Base-by-base conservation (phyloP, 1,140 invertebrate species). In the Zaprionus davidi region DNA sequence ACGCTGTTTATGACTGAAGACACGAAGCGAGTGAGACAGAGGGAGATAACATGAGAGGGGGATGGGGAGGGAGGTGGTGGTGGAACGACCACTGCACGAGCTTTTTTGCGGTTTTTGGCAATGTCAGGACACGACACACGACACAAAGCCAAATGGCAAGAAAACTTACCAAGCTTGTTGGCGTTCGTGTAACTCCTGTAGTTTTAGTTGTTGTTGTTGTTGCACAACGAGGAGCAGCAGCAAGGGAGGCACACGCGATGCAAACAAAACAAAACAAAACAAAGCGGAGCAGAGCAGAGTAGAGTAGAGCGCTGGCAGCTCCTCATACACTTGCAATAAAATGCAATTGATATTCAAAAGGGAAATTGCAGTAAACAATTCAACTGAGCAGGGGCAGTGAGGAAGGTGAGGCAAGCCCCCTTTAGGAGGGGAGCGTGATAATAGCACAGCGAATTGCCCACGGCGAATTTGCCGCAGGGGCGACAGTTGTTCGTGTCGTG, bases 341-440 rank as follows among this genome's bases (percentile, higher is more conserved):
- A 83, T 87, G 80, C 80, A 87, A 87, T 83, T 87, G 83, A 88
- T 87, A 88, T 88, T 79, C 84, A 88, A 87, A 87, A 82, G 83
- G 68, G 72, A 87, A 87, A 82, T 80, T 87, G 77, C 76, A 75
- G 76, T 49, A 58, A 67, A 71, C 75, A 81, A 76, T 64, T 67
- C n/a, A 46, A 46, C 41, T 17, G 41, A 17, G 12, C 46, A 13
- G 2, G 20, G 11, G 20, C 3, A 13, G 46, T 0, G 22, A 13
- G 46, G 12, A 12, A 2, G 20, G 15, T 17, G 17, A 12, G 17
- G 11, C 38, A 15, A n/a, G 3, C 0, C 9, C 38, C 4, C 38
- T 15, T 41, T 0, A 31, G 15, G 5, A n/a, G 41, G 17, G 46
- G 22, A 1, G 20, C 5, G 20, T 67, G 71, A 72, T 82, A 69